phyloP scores from a whole-genome alignment of 2,797 vertebrate species.

The Euthynnus affinis region DNA sequence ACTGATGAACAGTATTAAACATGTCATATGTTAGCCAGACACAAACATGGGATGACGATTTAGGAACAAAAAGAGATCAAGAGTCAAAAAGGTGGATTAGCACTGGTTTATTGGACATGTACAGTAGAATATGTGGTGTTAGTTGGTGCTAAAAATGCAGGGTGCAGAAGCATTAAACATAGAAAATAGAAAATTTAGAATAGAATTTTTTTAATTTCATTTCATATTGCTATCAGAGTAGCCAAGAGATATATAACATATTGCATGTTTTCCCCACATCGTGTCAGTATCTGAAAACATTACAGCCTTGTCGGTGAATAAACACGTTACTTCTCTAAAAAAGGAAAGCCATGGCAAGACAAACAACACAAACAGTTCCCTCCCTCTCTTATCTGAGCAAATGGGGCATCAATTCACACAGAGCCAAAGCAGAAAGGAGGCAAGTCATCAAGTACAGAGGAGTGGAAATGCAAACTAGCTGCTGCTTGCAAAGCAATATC shows the following conservation, averaged over 20 bases:
- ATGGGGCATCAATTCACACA: slow-evolving; percentile 52
- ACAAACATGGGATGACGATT: neutral
- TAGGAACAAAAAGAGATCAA: neutral
- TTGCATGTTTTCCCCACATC: slow-evolving; percentile 1
- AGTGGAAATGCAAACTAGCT: slow-evolving; percentile 66
- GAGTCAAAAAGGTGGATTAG: neutral
- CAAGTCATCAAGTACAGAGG: slow-evolving; percentile 62
- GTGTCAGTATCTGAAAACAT: slow-evolving; percentile 33
- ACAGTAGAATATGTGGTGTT: neutral
- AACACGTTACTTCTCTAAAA: slow-evolving; percentile 22
- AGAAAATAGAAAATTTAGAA: too few relatives aligned
- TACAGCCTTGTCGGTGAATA: slow-evolving; percentile 12
- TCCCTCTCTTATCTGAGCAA: slow-evolving; percentile 59
- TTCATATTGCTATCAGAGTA: neutral
- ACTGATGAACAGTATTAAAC: too few relatives aligned
- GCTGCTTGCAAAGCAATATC: slow-evolving; percentile 57
- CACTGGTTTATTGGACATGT: too few relatives aligned
- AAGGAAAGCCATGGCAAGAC: slow-evolving; percentile 17
- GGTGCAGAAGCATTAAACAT: too few relatives aligned
- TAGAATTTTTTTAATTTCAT: too few relatives aligned
- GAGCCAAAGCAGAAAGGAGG: slow-evolving; percentile 23
- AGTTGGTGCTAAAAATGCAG: neutral
- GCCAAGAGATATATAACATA: neutral
- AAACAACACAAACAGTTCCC: slow-evolving; percentile 44
- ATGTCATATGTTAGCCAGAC: too few relatives aligned